phyloP scores from a whole-genome alignment of 2,888 invertebrate species.

The Pteria penguin region DNA sequence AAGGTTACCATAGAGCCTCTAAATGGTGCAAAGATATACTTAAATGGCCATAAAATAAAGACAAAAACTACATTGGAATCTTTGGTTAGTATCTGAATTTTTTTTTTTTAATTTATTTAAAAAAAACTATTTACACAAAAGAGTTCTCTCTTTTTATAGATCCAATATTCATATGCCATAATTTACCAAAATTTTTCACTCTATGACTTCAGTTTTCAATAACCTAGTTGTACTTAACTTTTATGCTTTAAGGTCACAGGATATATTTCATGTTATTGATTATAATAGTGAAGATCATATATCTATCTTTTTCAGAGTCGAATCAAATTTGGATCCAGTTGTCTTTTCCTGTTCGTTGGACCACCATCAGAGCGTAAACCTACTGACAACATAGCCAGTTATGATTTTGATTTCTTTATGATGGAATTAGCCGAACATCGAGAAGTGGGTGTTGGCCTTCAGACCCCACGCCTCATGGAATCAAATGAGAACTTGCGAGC shows the following conservation, averaged over 20 bases:
- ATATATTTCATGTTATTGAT: too few species aligned
- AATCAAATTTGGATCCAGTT: slow-evolving; percentile 67
- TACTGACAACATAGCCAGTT: slow-evolving; percentile 43
- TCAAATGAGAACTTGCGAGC: slow-evolving; percentile 41
- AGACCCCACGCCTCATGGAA: slow-evolving; percentile 39
- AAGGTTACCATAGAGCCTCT: slow-evolving; percentile 53
- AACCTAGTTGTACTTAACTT: too few species aligned
- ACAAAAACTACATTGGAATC: slow-evolving; percentile 55
- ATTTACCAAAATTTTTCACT: too few species aligned
- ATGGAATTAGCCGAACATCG: slow-evolving; percentile 67
- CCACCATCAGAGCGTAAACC: slow-evolving; percentile 52
- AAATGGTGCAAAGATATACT: slow-evolving; percentile 46
- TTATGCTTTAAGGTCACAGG: too few species aligned
- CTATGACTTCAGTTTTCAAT: too few species aligned
- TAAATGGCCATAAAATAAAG: slow-evolving; percentile 59
- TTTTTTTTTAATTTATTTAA: too few species aligned
- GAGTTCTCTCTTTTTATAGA: too few species aligned
- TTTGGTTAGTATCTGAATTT: too few species aligned
- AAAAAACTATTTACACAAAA: too few species aligned
- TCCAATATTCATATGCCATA: too few species aligned
- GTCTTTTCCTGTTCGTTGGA: slow-evolving; percentile 65
- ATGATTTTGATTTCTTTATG: slow-evolving; percentile 67
- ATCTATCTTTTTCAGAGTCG: slow-evolving; percentile 57
- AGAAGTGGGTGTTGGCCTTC: slow-evolving; percentile 48
- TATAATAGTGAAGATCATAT: too few species aligned